phyloP scores from a whole-genome alignment of 2,888 invertebrate genomes.

The Cenopis cana region DNA sequence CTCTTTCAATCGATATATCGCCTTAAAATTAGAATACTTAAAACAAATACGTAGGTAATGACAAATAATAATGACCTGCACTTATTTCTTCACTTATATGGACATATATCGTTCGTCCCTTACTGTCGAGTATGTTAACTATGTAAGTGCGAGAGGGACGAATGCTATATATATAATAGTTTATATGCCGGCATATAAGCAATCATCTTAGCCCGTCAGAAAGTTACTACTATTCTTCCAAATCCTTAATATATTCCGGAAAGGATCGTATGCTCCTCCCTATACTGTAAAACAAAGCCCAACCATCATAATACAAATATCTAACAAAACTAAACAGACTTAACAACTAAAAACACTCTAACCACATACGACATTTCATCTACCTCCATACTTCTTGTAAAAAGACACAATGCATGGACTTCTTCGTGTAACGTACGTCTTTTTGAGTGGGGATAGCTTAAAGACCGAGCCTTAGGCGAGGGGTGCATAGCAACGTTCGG shows the following conservation, averaged over 20 bases:
- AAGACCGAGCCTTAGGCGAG: neutral
- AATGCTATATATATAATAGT: too few relatives aligned
- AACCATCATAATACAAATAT: neutral
- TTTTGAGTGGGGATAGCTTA: neutral
- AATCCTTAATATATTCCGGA: neutral
- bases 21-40: too few relatives aligned
- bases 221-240: too few relatives aligned
- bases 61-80: too few relatives aligned
- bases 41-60: too few relatives aligned
- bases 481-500: neutral
- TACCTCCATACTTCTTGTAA: neutral
- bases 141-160: too few relatives aligned
- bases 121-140: too few relatives aligned
- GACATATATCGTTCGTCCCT: too few relatives aligned
- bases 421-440: neutral
- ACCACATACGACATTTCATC: neutral
- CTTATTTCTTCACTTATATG: too few relatives aligned
- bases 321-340: neutral
- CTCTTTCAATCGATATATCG: too few relatives aligned
- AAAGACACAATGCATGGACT: neutral
- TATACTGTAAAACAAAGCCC: slow-evolving; percentile 10
- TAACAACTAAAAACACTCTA: neutral
- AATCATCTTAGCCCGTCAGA: too few relatives aligned
- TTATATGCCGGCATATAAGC: too few relatives aligned
- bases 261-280: neutral